Conservation (phyloP, 2,797 vertebrate genomes). For the Triplophysa yarkandensis region DNA sequence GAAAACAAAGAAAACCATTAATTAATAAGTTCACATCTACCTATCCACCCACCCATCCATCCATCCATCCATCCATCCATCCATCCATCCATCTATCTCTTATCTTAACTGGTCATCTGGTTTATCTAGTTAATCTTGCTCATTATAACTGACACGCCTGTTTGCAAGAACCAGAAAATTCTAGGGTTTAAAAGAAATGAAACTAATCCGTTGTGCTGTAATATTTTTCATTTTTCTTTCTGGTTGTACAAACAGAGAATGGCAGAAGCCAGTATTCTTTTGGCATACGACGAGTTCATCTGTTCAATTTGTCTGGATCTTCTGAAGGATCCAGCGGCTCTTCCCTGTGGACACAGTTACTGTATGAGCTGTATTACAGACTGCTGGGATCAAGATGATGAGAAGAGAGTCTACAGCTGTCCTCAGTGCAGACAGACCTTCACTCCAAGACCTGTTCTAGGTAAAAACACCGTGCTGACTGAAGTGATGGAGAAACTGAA, state of each 20-base stretch:
- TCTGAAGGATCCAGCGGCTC: not conserved
- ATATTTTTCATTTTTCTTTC: too few species aligned
- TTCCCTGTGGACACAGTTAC: constrained; percentile 5
- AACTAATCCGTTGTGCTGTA: not conserved
- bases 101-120: too few species aligned
- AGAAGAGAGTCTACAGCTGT: not conserved
- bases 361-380: not conserved
- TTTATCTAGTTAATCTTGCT: too few species aligned
- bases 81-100: too few species aligned
- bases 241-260: too few species aligned
- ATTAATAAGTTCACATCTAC: too few species aligned
- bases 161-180: not conserved
- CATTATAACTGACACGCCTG: not conserved
- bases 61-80: too few species aligned
- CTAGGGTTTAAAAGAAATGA: not conserved
- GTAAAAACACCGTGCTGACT: not conserved
- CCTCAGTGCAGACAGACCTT: constrained; percentile 3
- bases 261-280: constrained; percentile 12
- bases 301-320: constrained; percentile 2
- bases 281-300: constrained; percentile 50
- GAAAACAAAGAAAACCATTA: too few species aligned
- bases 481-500: not conserved
- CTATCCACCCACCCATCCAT: too few species aligned
- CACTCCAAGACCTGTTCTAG: not conserved
- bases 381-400: not conserved